Conservation (phyloP, 2,888 invertebrate genomes). For the Abscondita cerata region DNA sequence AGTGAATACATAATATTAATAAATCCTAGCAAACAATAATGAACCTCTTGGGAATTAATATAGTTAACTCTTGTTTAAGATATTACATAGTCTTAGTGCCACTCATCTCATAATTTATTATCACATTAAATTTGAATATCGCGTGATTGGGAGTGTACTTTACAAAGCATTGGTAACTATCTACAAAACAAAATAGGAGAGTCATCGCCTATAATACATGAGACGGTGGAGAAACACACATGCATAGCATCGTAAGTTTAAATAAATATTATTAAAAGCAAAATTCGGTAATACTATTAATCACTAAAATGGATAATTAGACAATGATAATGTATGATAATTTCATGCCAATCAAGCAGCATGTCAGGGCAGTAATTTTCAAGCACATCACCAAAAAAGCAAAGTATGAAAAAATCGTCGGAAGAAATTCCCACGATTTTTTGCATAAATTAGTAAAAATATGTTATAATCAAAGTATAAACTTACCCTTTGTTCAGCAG, state of each 20-base stretch:
- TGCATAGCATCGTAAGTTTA: background rate
- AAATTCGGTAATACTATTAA: background rate
- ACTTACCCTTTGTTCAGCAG: constrained; percentile 94
- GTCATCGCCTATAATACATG: background rate
- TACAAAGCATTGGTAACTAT: too few relatives aligned
- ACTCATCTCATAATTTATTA: too few relatives aligned
- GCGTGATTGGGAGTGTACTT: too few relatives aligned
- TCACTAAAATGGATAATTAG: constrained; percentile 35
- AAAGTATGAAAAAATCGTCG: constrained; percentile 23
- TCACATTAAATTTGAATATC: too few relatives aligned
- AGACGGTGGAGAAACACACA: background rate
- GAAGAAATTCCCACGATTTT: background rate
- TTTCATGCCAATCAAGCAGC: constrained; percentile 39
- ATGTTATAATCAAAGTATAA: background rate
- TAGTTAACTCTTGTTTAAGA: too few relatives aligned
- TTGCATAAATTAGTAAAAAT: background rate
- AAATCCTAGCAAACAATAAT: too few relatives aligned
- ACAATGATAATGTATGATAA: constrained; percentile 28
- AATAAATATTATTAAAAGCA: background rate
- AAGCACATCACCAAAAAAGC: constrained; percentile 43
- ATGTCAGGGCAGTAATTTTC: constrained; percentile 31
- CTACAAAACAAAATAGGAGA: too few relatives aligned
- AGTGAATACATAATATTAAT: too few relatives aligned
- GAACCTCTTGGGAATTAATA: too few relatives aligned
- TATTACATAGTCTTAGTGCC: too few relatives aligned